phyloP scores from a whole-genome alignment of 2,113 vertebrate species.

The Puffinus mauretanicus region DNA sequence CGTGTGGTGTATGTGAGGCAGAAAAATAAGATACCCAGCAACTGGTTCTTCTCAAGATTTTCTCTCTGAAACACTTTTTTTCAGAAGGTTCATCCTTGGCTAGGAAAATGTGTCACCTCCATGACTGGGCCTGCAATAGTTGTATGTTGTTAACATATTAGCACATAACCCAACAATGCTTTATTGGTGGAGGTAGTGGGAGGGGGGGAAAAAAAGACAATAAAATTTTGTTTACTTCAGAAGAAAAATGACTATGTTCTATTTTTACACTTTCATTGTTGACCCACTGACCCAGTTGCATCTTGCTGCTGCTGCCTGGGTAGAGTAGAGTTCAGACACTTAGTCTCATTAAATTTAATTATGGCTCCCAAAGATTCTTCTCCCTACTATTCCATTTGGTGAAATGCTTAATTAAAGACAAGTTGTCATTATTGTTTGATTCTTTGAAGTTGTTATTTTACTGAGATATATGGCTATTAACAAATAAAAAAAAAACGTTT shows the following conservation, averaged over 20 bases:
- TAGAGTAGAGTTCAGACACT: neutral
- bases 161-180: neutral
- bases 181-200: neutral
- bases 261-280: neutral
- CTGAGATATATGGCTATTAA: neutral
- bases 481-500: neutral
- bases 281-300: neutral
- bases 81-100: neutral
- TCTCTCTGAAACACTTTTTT: neutral
- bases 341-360: neutral
- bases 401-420: neutral
- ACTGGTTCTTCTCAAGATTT: neutral
- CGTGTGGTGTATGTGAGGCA: accelerated
- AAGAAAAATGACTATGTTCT: neutral
- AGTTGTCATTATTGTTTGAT: neutral
- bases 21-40: neutral
- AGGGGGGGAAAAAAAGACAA: accelerated
- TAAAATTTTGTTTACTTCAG: neutral
- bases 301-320: neutral
- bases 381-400: neutral
- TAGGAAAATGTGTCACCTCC: neutral
- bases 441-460: neutral
- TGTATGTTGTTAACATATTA: neutral
- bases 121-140: neutral
- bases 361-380: neutral